Evolutionary conservation across 2,113 vertebrate genomes (phyloP).

Genomic region (Brachyhypopomus occidentalis): DNA sequence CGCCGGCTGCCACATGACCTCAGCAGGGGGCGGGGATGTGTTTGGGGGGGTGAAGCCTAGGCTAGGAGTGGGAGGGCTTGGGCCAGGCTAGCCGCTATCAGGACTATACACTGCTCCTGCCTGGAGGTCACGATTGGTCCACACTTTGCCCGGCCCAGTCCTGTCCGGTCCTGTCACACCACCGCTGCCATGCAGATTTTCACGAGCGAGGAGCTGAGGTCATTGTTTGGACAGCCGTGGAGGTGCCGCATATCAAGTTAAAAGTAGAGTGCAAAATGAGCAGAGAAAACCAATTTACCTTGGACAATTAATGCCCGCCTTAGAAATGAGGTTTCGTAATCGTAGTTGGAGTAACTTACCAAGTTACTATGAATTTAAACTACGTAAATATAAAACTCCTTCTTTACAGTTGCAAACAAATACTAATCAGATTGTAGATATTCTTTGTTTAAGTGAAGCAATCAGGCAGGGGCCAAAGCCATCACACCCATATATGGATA

Average conservation of each 20-base stretch:
- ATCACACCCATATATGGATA: too few species aligned
- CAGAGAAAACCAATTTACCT: background rate
- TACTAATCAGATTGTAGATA: background rate
- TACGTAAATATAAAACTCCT: background rate
- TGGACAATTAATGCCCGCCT: background rate
- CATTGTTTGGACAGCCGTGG: slow-evolving; percentile 14
- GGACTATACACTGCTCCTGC: slow-evolving; percentile 32
- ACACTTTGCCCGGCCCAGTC: background rate
- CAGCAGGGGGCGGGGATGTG: background rate
- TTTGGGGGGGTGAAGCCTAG: slow-evolving; percentile 8
- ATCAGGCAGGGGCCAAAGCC: too few species aligned
- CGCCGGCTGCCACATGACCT: slow-evolving; percentile 13
- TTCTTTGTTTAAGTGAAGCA: background rate
- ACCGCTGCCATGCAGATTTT: background rate
- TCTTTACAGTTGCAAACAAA: background rate
- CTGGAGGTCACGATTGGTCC: background rate
- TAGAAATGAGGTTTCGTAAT: background rate
- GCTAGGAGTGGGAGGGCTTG: slow-evolving; percentile 12
- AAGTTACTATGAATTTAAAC: slow-evolving; percentile 12
- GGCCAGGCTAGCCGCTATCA: slow-evolving; percentile 4
- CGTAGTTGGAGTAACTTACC: background rate
- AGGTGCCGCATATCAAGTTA: background rate
- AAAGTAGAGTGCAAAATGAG: background rate
- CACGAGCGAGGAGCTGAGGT: background rate
- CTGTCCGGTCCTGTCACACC: background rate